Conservation (phyloP, 2,797 vertebrate genomes). For the Limosa lapponica region DNA sequence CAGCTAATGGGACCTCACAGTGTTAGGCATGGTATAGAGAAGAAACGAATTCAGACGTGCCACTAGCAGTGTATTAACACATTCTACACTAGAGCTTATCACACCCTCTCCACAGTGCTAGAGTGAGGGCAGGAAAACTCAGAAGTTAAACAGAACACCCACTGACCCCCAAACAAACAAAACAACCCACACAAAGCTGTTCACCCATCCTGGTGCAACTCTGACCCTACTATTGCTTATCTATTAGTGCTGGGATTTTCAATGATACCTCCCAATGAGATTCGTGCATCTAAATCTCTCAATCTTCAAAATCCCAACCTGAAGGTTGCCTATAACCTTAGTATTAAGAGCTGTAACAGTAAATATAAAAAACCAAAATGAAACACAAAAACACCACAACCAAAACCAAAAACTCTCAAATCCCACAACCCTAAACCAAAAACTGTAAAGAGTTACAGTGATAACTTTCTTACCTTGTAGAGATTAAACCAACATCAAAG, state of each 20-base stretch:
- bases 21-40: not conserved
- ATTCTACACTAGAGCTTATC: not conserved
- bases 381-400: not conserved
- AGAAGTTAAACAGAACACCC: not conserved
- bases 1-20: not conserved
- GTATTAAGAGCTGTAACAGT: not conserved
- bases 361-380: not conserved
- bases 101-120: not conserved
- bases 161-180: not conserved
- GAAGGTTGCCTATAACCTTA: not conserved
- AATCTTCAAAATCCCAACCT: not conserved
- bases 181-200: not conserved
- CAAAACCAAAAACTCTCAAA: not conserved
- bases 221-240: not conserved
- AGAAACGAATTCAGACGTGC: not conserved
- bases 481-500: not conserved
- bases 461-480: not conserved
- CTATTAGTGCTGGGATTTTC: not conserved
- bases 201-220: not conserved
- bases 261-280: not conserved
- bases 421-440: not conserved
- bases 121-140: not conserved
- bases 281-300: not conserved
- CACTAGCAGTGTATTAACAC: not conserved
- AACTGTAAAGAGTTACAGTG: not conserved